Base-by-base conservation (phyloP, 2,888 invertebrate species). In the Zygothrica quintamaculata region DNA sequence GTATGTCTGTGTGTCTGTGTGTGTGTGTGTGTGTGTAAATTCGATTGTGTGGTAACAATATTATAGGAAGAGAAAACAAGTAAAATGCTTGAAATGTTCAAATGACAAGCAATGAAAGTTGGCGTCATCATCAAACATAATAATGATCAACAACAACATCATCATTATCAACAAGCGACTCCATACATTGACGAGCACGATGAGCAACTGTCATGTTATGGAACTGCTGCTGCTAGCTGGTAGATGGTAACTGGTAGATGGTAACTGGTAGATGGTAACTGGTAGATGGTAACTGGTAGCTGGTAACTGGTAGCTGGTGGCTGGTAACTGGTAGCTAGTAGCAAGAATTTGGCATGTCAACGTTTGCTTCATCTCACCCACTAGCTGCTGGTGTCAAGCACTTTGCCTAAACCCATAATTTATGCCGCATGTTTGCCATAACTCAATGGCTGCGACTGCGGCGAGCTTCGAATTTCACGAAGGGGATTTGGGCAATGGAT, bases 371-470 rank as follows among this genome's bases (percentile, higher is more conserved):
- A 37, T 26, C 31, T 47, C 60, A 52, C 26, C 62, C 46, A 33
- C 22, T 40, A 34, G 36, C 58, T 36, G 25, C 55, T 64, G 59
- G 67, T 76, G 68, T 62, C 69, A 60, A 59, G 65, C 75, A 65
- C 60, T 73, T 46, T 70, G 65, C 76, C 68, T 55, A 65, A 78
- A 59, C 73, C 71, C 78, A 84, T 86, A 86, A 82, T 86, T 82
- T 82, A 86, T 82, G 81, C 84, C 76, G 78, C 84, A 86, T 82
- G 84, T 76, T 82, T 86, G 78, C 84, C 87, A 82, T 82, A 82
- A 82, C 84, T 82, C 82, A 82, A 84, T 86, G 84, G 74, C 74
- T 64, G 66, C 44, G 37, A 29, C 43, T 46, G 75, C 57, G 50
- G 36, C 55, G 51, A 61, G 61, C 57, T 51, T 40, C 53, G 59